Evolutionary conservation across 1,140 invertebrate genomes (phyloP).

Genomic region (Ips nitidus): DNA sequence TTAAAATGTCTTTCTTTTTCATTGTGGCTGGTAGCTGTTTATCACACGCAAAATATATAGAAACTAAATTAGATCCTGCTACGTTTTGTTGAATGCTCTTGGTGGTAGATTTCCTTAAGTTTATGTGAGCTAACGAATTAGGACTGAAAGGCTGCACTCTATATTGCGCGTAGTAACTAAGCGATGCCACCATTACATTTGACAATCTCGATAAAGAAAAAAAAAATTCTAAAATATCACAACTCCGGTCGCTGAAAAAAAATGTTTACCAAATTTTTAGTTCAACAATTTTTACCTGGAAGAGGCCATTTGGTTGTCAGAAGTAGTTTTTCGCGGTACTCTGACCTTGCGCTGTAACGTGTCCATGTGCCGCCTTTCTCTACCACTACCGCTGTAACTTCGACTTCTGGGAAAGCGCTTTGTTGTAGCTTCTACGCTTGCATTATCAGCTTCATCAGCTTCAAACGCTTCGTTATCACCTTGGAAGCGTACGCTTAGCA

Average conservation of each 20-base stretch:
- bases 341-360: slow-evolving; percentile 47
- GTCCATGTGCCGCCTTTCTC: slow-evolving; percentile 42
- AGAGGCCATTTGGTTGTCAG: slow-evolving; percentile 35
- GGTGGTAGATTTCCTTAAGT: too few species aligned
- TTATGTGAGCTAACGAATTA: too few species aligned
- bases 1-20: too few species aligned
- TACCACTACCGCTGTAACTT: slow-evolving; percentile 49
- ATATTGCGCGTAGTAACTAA: too few species aligned
- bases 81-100: too few species aligned
- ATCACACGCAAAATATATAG: too few species aligned
- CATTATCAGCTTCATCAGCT: slow-evolving; percentile 55
- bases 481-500: slow-evolving; percentile 65
- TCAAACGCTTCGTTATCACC: slow-evolving; percentile 63
- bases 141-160: too few species aligned
- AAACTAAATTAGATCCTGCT: too few species aligned
- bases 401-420: slow-evolving; percentile 52
- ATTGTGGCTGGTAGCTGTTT: too few species aligned
- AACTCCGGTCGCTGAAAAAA: neutral
- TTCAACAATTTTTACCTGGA: slow-evolving; percentile 24
- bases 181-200: too few species aligned
- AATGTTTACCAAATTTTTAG: slow-evolving; percentile 38
- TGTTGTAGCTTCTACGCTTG: slow-evolving; percentile 42
- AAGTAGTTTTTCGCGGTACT: slow-evolving; percentile 47
- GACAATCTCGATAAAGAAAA: too few species aligned
- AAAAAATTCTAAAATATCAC: too few species aligned